Percentiles rank a stretch among this genome's conserved stretches.
Conservation (phyloP, 1,140 invertebrate genomes). For the Drosophila equinoxialis region DNA sequence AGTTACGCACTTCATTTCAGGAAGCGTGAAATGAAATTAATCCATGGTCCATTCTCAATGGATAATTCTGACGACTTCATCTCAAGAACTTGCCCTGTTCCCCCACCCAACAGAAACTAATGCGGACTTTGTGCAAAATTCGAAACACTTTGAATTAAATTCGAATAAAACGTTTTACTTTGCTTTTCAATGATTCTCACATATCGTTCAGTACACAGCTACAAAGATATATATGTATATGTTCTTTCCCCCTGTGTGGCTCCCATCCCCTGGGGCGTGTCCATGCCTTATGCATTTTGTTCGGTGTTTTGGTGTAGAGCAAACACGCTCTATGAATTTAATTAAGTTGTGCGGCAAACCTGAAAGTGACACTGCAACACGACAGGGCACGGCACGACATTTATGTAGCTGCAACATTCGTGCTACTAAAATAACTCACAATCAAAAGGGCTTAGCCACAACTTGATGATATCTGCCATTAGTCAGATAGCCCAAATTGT, state of each 20-base stretch:
- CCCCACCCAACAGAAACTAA: not conserved
- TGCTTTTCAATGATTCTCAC: slow-evolving; percentile 13
- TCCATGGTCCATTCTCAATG: slow-evolving; percentile 64
- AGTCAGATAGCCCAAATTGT: not conserved
- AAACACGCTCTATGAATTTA: slow-evolving; percentile 62
- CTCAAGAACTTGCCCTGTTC: slow-evolving; percentile 21
- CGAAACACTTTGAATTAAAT: slow-evolving; percentile 79
- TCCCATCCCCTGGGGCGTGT: slow-evolving; percentile 39
- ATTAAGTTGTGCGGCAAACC: slow-evolving; percentile 66
- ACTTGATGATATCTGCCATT: not conserved
- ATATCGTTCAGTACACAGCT: no score
- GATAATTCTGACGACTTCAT: slow-evolving; percentile 67
- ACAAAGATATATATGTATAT: slow-evolving; percentile 8
- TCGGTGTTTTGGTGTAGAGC: slow-evolving; percentile 26
- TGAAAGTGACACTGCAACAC: slow-evolving; percentile 25
- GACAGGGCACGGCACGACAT: not conserved
- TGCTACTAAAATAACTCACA: slow-evolving; percentile 2
- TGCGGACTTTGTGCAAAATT: slow-evolving; percentile 66
- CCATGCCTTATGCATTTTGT: slow-evolving; percentile 34
- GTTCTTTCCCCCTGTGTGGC: not conserved
- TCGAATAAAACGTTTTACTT: slow-evolving; percentile 72
- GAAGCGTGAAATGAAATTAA: slow-evolving; percentile 79
- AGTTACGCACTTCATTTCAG: slow-evolving; percentile 67
- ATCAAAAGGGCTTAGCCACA: not conserved
- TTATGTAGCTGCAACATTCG: not conserved